phyloP scores from a whole-genome alignment of 1,140 invertebrate species.

The Anastatus disparis region DNA sequence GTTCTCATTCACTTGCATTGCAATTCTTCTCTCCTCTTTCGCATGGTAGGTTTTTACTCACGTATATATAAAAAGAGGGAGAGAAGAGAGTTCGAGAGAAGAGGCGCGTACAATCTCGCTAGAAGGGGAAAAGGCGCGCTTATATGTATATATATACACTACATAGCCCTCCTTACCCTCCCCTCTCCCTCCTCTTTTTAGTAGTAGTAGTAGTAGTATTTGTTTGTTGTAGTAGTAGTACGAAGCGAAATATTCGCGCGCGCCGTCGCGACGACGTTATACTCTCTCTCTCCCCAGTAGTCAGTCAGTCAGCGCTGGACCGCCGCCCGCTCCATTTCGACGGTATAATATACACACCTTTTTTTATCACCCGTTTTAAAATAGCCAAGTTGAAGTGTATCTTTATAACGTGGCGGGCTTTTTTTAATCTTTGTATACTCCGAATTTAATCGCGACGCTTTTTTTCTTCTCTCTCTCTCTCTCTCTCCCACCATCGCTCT shows the following conservation, averaged over 20 bases:
- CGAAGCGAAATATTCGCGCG: too few species aligned
- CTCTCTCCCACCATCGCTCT: not conserved
- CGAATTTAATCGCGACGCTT: not conserved
- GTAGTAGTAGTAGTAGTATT: too few species aligned
- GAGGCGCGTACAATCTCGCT: not conserved
- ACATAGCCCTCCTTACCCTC: slow-evolving; percentile 17
- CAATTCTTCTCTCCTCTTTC: not conserved
- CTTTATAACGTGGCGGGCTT: too few species aligned
- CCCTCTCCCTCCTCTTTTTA: slow-evolving; percentile 28
- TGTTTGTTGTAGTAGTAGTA: too few species aligned
- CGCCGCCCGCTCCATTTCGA: slow-evolving; percentile 61
- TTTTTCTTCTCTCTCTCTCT: not conserved
- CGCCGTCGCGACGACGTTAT: slow-evolving; percentile 62
- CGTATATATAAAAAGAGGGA: not conserved
- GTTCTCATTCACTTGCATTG: slow-evolving; percentile 26
- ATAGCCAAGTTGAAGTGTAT: too few species aligned
- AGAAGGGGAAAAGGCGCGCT: slow-evolving; percentile 21
- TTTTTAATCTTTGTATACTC: not conserved
- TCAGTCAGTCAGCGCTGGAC: slow-evolving; percentile 68
- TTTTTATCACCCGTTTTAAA: too few species aligned
- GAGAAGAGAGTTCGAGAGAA: slow-evolving; percentile 1
- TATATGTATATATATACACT: too few species aligned
- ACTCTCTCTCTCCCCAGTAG: too few species aligned
- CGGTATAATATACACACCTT: too few species aligned
- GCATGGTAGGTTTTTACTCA: too few species aligned